Evolutionary conservation across 2,888 invertebrate genomes (phyloP).

Genomic region (Limulus polyphemus): DNA sequence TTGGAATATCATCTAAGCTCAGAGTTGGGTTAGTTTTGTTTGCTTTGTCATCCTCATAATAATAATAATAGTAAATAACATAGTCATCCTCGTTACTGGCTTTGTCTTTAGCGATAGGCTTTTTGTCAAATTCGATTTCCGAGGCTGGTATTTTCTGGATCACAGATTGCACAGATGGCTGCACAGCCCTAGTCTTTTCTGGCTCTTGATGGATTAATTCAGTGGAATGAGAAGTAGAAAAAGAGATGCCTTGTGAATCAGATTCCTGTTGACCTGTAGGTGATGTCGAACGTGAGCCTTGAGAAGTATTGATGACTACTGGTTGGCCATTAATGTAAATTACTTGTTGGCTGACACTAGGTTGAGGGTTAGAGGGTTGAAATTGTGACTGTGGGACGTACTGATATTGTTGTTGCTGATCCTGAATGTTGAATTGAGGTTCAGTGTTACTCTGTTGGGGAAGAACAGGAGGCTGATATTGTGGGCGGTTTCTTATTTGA

Average conservation of each 20-base stretch:
- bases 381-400: not conserved
- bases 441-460: not conserved
- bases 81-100: conserved; percentile 18
- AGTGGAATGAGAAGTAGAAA: not conserved
- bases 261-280: not conserved
- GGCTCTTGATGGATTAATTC: not conserved
- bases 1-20: conserved; percentile 21
- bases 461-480: not conserved
- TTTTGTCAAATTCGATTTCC: conserved; percentile 11
- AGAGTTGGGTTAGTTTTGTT: conserved; percentile 8
- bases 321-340: not conserved
- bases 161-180: conserved; percentile 5
- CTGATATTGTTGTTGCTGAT: not conserved
- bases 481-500: not conserved
- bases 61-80: conserved; percentile 22
- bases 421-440: not conserved
- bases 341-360: not conserved
- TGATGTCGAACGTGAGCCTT: too few species aligned
- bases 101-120: conserved; percentile 14
- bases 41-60: conserved; percentile 16
- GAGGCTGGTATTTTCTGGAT: conserved; percentile 18
- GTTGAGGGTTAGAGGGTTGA: not conserved
- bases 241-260: not conserved
- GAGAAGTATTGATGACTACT: too few species aligned
- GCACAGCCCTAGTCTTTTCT: conserved; percentile 2